Conservation (phyloP, 1,140 invertebrate species). For the Lamellibrachia luymesi region DNA sequence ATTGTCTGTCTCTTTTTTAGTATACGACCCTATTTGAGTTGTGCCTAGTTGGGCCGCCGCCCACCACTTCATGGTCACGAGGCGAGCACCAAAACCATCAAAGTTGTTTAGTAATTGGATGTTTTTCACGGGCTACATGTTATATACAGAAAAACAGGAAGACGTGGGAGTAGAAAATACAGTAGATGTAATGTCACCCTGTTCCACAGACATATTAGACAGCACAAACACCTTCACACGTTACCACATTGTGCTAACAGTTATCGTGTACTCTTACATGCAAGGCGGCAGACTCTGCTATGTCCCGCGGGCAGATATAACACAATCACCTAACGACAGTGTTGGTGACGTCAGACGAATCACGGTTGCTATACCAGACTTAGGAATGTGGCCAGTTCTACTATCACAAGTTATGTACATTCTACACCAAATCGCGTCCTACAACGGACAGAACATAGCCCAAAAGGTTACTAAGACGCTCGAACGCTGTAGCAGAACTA, state of each 20-base stretch:
- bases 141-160: neutral
- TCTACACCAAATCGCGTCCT: neutral
- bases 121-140: neutral
- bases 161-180: neutral
- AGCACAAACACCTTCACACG: neutral
- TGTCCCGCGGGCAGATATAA: neutral
- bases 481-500: neutral
- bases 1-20: neutral
- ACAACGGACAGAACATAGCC: neutral
- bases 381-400: neutral
- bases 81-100: too few species aligned
- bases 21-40: too few species aligned
- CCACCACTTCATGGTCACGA: too few species aligned
- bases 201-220: neutral
- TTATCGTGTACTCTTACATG: neutral
- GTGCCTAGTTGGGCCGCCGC: too few species aligned
- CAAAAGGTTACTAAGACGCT: neutral
- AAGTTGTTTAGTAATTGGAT: too few species aligned
- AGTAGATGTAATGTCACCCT: neutral
- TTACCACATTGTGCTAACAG: neutral
- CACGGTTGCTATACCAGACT: neutral
- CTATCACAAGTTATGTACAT: neutral
- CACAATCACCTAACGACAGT: neutral
- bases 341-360: neutral
- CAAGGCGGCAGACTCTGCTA: neutral